phyloP scores from a whole-genome alignment of 1,140 invertebrate genomes.

The Dendroctonus valens region DNA sequence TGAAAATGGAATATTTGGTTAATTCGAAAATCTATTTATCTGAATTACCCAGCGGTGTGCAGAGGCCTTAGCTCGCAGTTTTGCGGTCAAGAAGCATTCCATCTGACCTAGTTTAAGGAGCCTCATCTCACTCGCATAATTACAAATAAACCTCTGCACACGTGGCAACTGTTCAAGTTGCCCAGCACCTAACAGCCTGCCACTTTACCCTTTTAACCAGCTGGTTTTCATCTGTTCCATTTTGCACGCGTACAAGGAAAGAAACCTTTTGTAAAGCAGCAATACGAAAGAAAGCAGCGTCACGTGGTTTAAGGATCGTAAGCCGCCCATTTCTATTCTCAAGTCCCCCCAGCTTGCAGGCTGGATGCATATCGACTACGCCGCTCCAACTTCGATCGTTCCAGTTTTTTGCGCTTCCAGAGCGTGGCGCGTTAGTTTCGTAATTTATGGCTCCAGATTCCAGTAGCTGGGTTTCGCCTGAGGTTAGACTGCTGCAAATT shows the following conservation, averaged over 20 bases:
- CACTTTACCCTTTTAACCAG: constrained; percentile 12
- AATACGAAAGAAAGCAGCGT: constrained; percentile 15
- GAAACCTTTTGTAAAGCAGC: constrained; percentile 13
- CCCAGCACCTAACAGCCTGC: constrained; percentile 12
- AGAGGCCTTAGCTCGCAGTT: no score
- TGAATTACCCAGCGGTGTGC: no score
- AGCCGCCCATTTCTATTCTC: constrained; percentile 22
- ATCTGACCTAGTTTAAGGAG: neutral
- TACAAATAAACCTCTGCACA: constrained; percentile 4
- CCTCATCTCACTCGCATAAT: neutral
- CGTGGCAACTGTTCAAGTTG: constrained; percentile 5
- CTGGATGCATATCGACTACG: constrained; percentile 25
- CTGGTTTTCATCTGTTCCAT: constrained; percentile 10
- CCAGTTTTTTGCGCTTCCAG: constrained; percentile 23
- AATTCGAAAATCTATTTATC: no score
- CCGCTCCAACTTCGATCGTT: constrained; percentile 22
- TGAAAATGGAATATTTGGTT: no score
- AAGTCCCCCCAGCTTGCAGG: constrained; percentile 4
- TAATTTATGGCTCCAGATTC: constrained; percentile 42
- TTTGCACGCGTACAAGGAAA: constrained; percentile 11
- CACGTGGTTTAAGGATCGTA: constrained; percentile 22
- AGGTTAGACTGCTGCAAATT: constrained; percentile 46
- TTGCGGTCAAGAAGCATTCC: neutral
- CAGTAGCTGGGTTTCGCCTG: constrained; percentile 34
- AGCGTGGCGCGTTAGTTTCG: constrained; percentile 26